These are phyloP conservation scores for Dunckerocampus dactyliophorus DNA, from an alignment of 2,113 vertebrate species.

Conservation along the genomic window DNA sequence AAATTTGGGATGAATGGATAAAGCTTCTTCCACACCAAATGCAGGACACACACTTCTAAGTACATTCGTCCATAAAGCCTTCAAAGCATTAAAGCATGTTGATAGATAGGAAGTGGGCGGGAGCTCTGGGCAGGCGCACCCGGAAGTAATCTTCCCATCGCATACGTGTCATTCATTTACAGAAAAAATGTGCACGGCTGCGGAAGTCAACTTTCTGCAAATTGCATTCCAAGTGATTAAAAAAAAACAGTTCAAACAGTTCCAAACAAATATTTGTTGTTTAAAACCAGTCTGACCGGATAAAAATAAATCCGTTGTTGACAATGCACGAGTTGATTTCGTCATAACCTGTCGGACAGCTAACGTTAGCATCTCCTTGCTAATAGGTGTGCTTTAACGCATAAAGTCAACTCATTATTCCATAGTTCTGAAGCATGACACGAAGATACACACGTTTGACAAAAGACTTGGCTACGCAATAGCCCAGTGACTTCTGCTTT, in stretches of 20 bases:
- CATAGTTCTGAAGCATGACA: neutral
- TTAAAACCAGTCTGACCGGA: neutral
- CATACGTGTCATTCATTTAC: conserved; percentile 80
- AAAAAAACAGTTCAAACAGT: too few relatives aligned
- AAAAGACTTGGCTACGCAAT: neutral
- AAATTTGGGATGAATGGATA: too few relatives aligned
- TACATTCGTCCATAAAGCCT: too few relatives aligned
- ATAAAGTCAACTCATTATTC: neutral
- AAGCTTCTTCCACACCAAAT: too few relatives aligned
- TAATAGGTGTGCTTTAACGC: neutral
- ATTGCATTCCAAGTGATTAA: neutral
- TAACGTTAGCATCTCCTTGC: neutral
- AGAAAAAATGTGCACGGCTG: conserved; percentile 48
- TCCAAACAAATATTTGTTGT: neutral
- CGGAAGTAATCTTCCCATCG: conserved; percentile 65
- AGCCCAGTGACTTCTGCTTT: neutral
- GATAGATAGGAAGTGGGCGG: conserved; percentile 1
- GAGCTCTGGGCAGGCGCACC: conserved; percentile 33
- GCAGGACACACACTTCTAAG: too few relatives aligned
- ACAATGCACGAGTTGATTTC: neutral
- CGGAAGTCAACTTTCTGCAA: conserved; percentile 47
- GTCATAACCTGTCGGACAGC: neutral
- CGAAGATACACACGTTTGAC: neutral
- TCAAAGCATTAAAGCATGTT: too few relatives aligned
- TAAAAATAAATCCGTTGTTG: neutral